phyloP scores from a whole-genome alignment of 2,888 invertebrate species.

The Drosophila parthenogenetica region DNA sequence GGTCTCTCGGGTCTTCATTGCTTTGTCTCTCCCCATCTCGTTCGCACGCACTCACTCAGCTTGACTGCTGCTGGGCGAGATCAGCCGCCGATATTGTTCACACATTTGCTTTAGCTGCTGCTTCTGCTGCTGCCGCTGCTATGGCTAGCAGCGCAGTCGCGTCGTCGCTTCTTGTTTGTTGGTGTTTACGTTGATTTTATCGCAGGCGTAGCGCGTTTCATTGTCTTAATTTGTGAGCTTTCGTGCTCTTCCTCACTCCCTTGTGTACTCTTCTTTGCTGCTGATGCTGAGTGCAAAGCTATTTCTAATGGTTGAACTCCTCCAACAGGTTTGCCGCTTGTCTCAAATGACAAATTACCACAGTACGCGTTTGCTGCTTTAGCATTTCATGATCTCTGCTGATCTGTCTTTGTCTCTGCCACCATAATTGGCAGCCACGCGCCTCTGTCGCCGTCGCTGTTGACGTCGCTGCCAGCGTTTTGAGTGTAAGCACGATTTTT shows the following conservation, averaged over 20 bases:
- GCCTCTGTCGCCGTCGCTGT: constrained; percentile 32
- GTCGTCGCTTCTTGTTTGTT: constrained; percentile 55
- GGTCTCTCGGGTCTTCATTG: constrained; percentile 66
- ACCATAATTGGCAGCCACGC: constrained; percentile 79
- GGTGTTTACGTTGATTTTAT: constrained; percentile 79
- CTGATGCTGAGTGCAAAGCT: constrained; percentile 36
- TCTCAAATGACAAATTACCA: constrained; percentile 65
- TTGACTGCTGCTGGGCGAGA: constrained; percentile 68
- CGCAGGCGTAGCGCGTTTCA: constrained; percentile 75
- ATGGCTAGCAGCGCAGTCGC: constrained; percentile 43
- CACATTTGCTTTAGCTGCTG: constrained; percentile 73
- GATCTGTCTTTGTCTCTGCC: constrained; percentile 23
- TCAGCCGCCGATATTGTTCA: constrained; percentile 81
- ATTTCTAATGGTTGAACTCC: constrained; percentile 50
- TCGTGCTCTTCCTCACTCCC: constrained; percentile 4
- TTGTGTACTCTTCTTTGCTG: constrained; percentile 9
- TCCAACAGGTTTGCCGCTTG: constrained; percentile 58
- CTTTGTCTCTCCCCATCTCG: constrained; percentile 2
- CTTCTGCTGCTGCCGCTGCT: constrained; percentile 21
- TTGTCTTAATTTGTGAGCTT: constrained; percentile 79
- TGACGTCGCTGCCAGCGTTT: constrained; percentile 10
- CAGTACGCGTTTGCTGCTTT: constrained; percentile 31
- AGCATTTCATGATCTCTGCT: constrained; percentile 38
- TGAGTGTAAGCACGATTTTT: constrained; percentile 10
- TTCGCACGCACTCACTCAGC: not conserved